A percentile compares a stretch with the other conserved stretches of the same genome.
phyloP scores from a whole-genome alignment of 2,113 vertebrate genomes.

The Gobiocypris rarus region DNA sequence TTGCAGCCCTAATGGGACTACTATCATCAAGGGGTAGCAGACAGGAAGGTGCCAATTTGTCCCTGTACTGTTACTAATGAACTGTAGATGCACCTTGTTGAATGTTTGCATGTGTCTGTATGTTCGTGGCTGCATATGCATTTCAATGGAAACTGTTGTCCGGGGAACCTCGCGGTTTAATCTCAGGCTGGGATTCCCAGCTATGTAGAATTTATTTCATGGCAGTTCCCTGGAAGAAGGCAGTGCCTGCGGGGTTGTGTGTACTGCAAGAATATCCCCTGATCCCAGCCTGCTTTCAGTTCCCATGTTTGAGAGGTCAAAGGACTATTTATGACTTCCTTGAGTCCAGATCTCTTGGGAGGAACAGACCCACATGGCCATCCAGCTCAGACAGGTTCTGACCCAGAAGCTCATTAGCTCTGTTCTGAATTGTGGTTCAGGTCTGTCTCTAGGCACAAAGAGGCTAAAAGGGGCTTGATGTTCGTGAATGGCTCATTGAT shows the following conservation, averaged over 20 bases:
- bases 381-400: conserved; percentile 42
- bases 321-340: conserved; percentile 42
- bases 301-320: conserved; percentile 43
- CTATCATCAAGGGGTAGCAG: too few species aligned
- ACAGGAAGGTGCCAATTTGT: too few species aligned
- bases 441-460: neutral
- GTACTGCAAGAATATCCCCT: conserved; percentile 25
- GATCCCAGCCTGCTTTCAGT: conserved; percentile 39
- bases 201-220: neutral
- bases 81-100: neutral
- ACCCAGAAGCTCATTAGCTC: conserved; percentile 13
- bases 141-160: neutral
- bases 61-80: neutral
- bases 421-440: neutral
- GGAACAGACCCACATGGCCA: neutral
- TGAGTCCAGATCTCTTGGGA: conserved; percentile 32
- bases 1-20: neutral
- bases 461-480: neutral
- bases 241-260: conserved; percentile 30
- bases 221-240: conserved; percentile 1
- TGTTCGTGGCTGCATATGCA: neutral
- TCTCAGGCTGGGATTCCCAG: neutral
- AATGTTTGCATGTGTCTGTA: neutral
- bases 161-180: neutral
- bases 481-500: conserved; percentile 32